Evolutionary conservation across 1,140 invertebrate genomes (phyloP), one percentile per base, ranked within the genome.

Genomic region (Rhyacophila brunnea): DNA sequence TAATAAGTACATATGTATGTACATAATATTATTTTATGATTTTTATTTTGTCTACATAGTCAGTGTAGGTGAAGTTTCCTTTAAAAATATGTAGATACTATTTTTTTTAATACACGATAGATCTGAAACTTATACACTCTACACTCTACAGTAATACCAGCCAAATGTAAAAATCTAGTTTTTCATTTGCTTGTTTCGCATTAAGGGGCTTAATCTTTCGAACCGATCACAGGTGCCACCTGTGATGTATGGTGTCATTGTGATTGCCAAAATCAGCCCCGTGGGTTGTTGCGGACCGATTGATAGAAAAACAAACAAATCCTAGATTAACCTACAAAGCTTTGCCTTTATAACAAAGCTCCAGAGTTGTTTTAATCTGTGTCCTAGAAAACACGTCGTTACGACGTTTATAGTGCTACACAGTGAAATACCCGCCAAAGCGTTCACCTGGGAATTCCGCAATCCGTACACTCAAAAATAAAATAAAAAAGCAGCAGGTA

Each of bases 371-470:
- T 50, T 52, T 52, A 54, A 45, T 54, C 14, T 20, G 19, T 23
- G 13, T 17, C 43, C 6, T 15, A 51, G 38, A 44, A 53, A 47
- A 52, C 53, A 32, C 51, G 49, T 46, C 54, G 49, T 47, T 51
- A 52, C 28, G 46, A 34, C 42, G 48, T 40, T 5, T 28, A 46
- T 32, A 50, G 28, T 47, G 23, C 44, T 32, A 51, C 56, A 44
- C 10, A 50, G 47, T 10, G 32, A 13, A 28, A 52, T 42, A 35
- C 13, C 50, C 11, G 14, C 46, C 36, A 42, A 60, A 60, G 20
- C 58, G 58, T 60, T 46, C 58, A 47, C 45, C 51, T 53, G 58
- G 58, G 58, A 60, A 55, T 60, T 19, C 19, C 34, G 42, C 34
- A 49, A 60, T 49, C 43, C 50, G 32, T 40, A 50, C 40, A 51